Evolutionary conservation across 2,113 vertebrate genomes (phyloP), one percentile per base, ranked within the genome.

Genomic region (Podiceps cristatus): DNA sequence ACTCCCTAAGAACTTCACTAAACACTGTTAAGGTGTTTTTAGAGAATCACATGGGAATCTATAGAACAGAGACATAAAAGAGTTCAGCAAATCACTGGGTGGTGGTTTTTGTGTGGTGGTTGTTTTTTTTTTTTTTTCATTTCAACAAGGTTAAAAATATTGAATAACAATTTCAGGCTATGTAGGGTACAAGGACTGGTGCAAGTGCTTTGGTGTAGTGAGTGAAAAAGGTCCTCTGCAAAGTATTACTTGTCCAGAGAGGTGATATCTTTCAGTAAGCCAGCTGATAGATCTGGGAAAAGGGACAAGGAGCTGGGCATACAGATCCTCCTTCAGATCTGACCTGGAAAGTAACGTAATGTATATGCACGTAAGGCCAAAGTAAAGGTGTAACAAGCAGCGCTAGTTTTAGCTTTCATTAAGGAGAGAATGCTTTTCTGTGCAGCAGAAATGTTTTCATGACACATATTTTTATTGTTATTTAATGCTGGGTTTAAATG

Each of bases 401-500:
- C 52, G 18, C 33, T 75, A 64, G 45, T 31, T 81, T 86, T 86
- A 74, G 20, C 44, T 88, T 92, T 91, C 63, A 17, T 77, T 83
- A 59, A 63, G 37, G 37, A 83, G n/a, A 83, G 50, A 83, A 79
- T 80, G 37, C 29, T 88, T 89, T 86, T 72, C 44, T 68, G 62
- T 78, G 24, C 59, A 74, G 10, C 12, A 86, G 47, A 67, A 92
- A 75, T 6, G 2, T 86, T 86, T 52, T 86, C 53, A 20, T 78
- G n/a, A 84, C 56, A 60, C 22, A 55, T 19, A 50, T 85, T 85
- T 96, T 95, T 88, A 60, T 86, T 88, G 55, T 86, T 87, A 64
- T 69, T 96, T 94, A 91, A 90, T 67, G 31, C 33, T 78, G 22
- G 10, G 37, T 86, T 76, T 74, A 96, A 94, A 16, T 53, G 40